Conservation (phyloP, 2,797 vertebrate genomes). For the Pangasius djambal region DNA sequence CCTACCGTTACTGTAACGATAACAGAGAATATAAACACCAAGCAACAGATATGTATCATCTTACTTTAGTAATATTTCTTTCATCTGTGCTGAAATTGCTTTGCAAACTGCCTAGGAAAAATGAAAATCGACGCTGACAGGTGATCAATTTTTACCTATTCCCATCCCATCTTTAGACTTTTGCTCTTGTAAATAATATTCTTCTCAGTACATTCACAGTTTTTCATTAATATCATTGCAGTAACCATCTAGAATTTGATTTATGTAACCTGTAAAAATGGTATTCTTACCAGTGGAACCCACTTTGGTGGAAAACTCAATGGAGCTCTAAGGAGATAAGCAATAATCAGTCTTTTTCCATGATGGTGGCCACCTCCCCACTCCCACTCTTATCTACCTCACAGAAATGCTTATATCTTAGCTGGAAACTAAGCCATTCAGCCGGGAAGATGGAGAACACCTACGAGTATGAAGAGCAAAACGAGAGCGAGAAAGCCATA, state of each 20-base stretch:
- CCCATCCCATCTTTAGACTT: background rate
- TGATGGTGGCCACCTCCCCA: background rate
- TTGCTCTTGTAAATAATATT: background rate
- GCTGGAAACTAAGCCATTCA: constrained; percentile 25
- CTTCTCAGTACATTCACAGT: background rate
- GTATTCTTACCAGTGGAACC: background rate
- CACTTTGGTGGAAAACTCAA: background rate
- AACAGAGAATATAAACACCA: no score
- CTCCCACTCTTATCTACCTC: constrained; percentile 13
- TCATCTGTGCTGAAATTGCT: background rate
- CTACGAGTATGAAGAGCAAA: constrained; percentile 23
- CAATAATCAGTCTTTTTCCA: background rate
- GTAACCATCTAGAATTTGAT: background rate
- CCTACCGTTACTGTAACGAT: background rate
- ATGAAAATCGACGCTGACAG: background rate
- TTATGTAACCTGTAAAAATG: background rate
- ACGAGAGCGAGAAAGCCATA: constrained; percentile 18
- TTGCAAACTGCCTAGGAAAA: background rate
- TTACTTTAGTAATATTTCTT: background rate
- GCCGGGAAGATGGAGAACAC: constrained; percentile 28
- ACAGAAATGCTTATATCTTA: constrained; percentile 20
- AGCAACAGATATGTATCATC: background rate
- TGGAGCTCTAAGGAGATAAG: background rate
- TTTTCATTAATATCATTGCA: background rate
- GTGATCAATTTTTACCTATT: background rate